Percentiles rank a stretch among this genome's conserved stretches.
phyloP scores from a whole-genome alignment of 2,113 vertebrate genomes.

The Athene noctua region DNA sequence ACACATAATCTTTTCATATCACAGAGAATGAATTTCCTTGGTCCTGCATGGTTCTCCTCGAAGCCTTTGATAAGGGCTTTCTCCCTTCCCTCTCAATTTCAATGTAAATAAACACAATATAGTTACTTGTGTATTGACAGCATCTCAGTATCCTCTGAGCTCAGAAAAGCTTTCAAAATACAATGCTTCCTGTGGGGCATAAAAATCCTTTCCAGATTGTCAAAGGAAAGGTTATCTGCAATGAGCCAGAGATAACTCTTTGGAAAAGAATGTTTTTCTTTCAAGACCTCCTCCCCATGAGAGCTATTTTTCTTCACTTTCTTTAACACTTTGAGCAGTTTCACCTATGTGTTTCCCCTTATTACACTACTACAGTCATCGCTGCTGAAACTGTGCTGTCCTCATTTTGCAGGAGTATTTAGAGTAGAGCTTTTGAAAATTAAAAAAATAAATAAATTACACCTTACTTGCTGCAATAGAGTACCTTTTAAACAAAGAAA shows the following conservation, averaged over 20 bases:
- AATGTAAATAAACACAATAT: neutral
- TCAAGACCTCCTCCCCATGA: neutral
- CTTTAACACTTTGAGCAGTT: neutral
- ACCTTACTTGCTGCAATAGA: neutral
- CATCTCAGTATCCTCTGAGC: neutral
- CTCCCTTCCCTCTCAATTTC: neutral
- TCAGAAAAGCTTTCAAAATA: neutral
- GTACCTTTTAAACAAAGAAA: neutral
- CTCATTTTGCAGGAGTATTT: neutral
- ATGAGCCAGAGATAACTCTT: neutral
- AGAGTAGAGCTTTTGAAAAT: neutral
- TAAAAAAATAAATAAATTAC: neutral
- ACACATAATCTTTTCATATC: neutral
- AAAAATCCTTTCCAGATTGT: neutral
- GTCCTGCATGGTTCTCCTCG: neutral
- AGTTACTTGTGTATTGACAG: neutral
- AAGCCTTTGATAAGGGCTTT: neutral
- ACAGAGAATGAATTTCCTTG: neutral
- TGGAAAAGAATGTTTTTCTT: neutral
- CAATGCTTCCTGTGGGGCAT: neutral
- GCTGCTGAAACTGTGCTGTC: neutral
- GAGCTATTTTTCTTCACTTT: neutral
- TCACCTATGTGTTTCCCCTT: neutral
- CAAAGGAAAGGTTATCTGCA: conserved; percentile 14
- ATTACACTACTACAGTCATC: neutral